A percentile compares a stretch with the other conserved stretches of the same genome.
Conservation (phyloP, 2,888 invertebrate genomes). For the Tachina fera region DNA sequence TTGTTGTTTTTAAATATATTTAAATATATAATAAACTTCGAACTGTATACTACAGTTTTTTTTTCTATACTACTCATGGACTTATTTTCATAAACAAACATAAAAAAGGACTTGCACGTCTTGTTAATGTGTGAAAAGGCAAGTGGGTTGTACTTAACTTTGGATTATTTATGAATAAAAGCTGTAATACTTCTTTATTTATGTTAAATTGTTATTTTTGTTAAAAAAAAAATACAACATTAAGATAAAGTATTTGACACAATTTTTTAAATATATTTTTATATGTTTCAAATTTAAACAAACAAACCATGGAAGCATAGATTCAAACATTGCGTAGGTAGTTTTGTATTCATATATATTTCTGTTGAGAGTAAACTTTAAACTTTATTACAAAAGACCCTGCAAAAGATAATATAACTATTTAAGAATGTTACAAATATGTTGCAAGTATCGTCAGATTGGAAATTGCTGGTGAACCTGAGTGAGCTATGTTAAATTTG, state of each 20-base stretch:
- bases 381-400: too few species aligned
- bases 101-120: not conserved
- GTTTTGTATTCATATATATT: too few species aligned
- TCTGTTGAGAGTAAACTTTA: too few species aligned
- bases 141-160: constrained; percentile 1
- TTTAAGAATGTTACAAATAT: too few species aligned
- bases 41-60: not conserved
- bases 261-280: not conserved
- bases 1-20: constrained; percentile 4
- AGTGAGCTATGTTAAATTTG: too few species aligned
- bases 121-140: constrained; percentile 24
- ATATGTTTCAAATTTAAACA: too few species aligned
- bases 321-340: too few species aligned
- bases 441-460: too few species aligned
- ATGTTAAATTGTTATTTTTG: not conserved
- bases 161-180: constrained; percentile 39
- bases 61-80: not conserved
- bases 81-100: not conserved
- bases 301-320: too few species aligned
- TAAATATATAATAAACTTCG: constrained; percentile 27
- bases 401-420: too few species aligned
- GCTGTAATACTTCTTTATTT: constrained; percentile 1
- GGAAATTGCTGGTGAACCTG: too few species aligned
- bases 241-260: not conserved
- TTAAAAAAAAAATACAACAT: constrained; percentile 18